Percentiles rank a stretch among this genome's conserved stretches.
Conservation (phyloP, 2,113 vertebrate species). For the Microcebus tavaratra region DNA sequence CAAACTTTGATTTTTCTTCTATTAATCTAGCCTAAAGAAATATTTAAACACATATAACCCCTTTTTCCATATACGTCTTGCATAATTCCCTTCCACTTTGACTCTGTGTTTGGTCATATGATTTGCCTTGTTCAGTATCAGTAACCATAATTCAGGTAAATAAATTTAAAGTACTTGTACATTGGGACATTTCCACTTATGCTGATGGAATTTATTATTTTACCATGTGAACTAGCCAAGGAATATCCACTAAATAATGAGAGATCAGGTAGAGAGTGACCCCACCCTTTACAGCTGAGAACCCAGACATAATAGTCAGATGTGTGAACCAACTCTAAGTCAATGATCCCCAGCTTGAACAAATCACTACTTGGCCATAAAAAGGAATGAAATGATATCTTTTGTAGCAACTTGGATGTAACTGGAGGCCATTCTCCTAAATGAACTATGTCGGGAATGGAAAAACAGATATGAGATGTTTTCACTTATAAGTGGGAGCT, state of each 20-base stretch:
- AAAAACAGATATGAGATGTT: too few species aligned
- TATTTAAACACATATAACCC: neutral
- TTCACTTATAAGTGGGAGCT: too few species aligned
- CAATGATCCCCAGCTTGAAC: neutral
- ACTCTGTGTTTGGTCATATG: neutral
- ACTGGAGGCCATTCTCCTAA: too few species aligned
- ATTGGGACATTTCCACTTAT: neutral
- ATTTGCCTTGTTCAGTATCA: neutral
- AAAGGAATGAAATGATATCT: too few species aligned
- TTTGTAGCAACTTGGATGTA: too few species aligned
- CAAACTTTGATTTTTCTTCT: neutral
- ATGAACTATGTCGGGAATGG: too few species aligned
- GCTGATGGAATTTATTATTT: neutral
- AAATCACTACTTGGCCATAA: neutral
- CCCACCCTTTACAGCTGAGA: neutral
- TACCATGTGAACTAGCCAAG: neutral
- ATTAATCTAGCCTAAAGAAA: neutral
- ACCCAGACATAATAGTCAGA: neutral
- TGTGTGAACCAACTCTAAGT: neutral
- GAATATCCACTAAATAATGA: neutral
- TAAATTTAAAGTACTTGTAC: neutral
- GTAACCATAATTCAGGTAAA: neutral
- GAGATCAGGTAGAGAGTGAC: neutral
- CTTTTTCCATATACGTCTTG: neutral
- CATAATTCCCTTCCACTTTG: neutral